Evolutionary conservation across 2,888 invertebrate genomes (phyloP).

Genomic region (Epiblema foenella): DNA sequence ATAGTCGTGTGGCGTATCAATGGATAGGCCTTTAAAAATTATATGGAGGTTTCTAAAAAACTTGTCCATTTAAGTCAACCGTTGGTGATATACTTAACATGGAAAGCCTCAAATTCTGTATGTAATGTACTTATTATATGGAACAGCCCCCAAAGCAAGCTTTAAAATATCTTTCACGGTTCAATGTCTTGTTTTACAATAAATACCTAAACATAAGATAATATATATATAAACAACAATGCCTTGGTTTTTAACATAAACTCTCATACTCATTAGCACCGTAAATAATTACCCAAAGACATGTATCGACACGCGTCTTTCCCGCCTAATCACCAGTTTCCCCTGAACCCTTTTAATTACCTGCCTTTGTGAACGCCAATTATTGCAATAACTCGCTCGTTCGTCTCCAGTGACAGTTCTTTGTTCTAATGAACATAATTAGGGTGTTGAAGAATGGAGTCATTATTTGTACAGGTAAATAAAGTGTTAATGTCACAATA

Average conservation of each 20-base stretch:
- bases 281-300: constrained; percentile 43
- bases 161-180: too few species aligned
- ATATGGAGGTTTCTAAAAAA: too few species aligned
- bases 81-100: too few species aligned
- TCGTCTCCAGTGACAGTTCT: constrained; percentile 59
- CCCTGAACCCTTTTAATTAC: constrained; percentile 78
- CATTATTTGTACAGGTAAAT: constrained; percentile 21
- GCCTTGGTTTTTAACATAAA: neutral
- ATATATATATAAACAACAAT: neutral
- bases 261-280: constrained; percentile 17
- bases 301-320: constrained; percentile 32
- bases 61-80: too few species aligned
- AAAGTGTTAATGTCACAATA: neutral
- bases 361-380: constrained; percentile 68
- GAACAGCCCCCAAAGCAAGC: too few species aligned
- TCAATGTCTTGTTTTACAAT: too few species aligned
- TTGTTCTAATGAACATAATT: constrained; percentile 59
- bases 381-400: constrained; percentile 74
- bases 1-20: too few species aligned
- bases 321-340: constrained; percentile 70
- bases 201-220: too few species aligned
- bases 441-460: constrained; percentile 46
- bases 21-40: too few species aligned
- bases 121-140: too few species aligned
- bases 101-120: too few species aligned